phyloP scores from a whole-genome alignment of 2,113 vertebrate species.

The Columba livia region DNA sequence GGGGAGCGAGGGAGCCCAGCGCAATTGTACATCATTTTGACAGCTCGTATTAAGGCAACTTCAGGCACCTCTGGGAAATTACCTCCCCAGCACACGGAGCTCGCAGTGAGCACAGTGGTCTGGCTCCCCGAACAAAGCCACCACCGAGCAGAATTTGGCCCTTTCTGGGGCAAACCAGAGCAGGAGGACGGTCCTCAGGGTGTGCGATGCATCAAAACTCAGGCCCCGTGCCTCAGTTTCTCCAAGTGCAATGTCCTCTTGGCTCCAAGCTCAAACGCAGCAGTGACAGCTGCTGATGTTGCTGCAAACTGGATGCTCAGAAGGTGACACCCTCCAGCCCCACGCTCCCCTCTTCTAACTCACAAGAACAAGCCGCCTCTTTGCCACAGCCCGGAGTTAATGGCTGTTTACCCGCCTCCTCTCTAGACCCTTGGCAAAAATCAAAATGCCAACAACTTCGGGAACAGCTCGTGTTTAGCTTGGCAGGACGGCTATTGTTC shows the following conservation, averaged over 20 bases:
- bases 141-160: background rate
- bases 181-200: background rate
- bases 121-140: fast-evolving
- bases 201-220: background rate
- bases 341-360: background rate
- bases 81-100: slow-evolving; percentile 42
- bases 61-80: slow-evolving; percentile 67
- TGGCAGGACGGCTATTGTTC: slow-evolving; percentile 14
- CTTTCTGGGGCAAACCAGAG: background rate
- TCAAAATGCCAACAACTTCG: background rate
- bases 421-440: background rate
- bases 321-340: background rate
- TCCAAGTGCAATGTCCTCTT: background rate
- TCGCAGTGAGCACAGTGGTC: background rate
- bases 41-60: slow-evolving; percentile 66
- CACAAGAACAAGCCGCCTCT: background rate
- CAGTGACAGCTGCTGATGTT: fast-evolving
- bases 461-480: slow-evolving; percentile 33
- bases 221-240: background rate
- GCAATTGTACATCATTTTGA: slow-evolving; percentile 71
- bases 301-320: fast-evolving
- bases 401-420: background rate
- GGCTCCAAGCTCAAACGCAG: background rate
- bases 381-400: background rate
- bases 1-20: slow-evolving; percentile 58